phyloP scores from a whole-genome alignment of 1,140 invertebrate species.

The Polypedilum vanderplanki region DNA sequence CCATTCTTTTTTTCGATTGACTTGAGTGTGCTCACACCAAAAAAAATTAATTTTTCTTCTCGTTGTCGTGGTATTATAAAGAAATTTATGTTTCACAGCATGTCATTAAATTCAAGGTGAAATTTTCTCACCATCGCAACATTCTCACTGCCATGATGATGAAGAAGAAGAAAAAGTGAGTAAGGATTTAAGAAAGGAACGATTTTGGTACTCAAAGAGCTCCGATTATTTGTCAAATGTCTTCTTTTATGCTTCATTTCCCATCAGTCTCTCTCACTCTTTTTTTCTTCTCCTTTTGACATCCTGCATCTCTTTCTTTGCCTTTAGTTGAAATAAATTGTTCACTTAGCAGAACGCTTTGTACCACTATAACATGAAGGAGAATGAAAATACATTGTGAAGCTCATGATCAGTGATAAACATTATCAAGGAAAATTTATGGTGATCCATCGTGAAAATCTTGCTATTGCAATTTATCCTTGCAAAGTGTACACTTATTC shows the following conservation, averaged over 20 bases:
- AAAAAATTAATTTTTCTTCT: no score
- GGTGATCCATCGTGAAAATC: conserved; percentile 7
- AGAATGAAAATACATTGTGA: neutral
- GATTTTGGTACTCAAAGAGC: neutral
- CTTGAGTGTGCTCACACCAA: no score
- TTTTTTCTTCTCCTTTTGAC: neutral
- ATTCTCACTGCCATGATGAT: no score
- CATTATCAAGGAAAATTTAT: conserved; percentile 24
- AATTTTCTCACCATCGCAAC: neutral
- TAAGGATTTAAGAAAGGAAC: neutral
- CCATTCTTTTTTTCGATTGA: no score
- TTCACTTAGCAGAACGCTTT: conserved; percentile 26
- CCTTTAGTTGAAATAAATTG: conserved; percentile 28
- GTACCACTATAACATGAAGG: neutral
- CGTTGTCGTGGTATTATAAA: no score
- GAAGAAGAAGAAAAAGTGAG: neutral
- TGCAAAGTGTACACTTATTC: no score
- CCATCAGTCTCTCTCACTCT: neutral
- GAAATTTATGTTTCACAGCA: no score
- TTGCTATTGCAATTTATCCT: neutral
- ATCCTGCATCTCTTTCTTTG: neutral
- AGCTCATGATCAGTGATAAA: conserved; percentile 23
- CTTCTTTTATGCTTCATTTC: conserved; percentile 25
- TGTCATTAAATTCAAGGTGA: conserved; percentile 27
- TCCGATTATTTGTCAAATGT: conserved; percentile 22